Base-by-base conservation (phyloP, 1,140 invertebrate genomes). In the Lasioglossum baleicum region DNA sequence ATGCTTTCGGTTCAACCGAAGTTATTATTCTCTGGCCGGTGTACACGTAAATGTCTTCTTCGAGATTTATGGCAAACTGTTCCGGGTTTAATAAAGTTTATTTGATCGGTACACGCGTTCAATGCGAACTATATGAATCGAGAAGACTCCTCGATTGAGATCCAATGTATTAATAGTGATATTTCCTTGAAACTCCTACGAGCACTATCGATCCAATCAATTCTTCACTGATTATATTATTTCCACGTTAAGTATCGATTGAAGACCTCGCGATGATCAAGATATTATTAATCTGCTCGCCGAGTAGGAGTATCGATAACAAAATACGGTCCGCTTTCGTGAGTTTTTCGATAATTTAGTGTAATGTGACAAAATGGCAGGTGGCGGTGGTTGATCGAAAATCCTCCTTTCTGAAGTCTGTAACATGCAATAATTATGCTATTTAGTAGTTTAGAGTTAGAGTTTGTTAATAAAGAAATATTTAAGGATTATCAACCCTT, bases 191-290 rank as follows among this genome's bases (percentile, higher is more conserved):
- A 65, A 72, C 15, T 35, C 1, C 51, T 56, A 35, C n/a, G 22
- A 20, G 26, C 53, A 61, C 42, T 69, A 60, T 76, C 67, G 20
- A 40, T 22, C 64, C 40, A 31, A 26, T n/a, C 42, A n/a, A 17
- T 26, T 31, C 31, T 51, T 72, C 17, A 0, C 35, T 65, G 76
- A 78, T 78, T 78, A 69, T 44, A 78, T 78, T 78, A 69, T 44
- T 65, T 56, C 7, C 60, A 44, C 42, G 48, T 17, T 78, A 64
- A 72, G 26, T 78, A 72, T 78, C 68, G 60, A 78, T 72, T n/a
- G n/a, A 71, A 71, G 42, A 26, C 31, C 13, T 44, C 42, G 17
- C 58, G 35, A 35, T 7, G n/a, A 26, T 7, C 15, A 40, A 78
- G 69, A 78, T 72, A 70, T 56, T 71, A 42, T 15, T n/a, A 48